Conservation (phyloP, 1,140 invertebrate species). For the Papilio polyxenes region DNA sequence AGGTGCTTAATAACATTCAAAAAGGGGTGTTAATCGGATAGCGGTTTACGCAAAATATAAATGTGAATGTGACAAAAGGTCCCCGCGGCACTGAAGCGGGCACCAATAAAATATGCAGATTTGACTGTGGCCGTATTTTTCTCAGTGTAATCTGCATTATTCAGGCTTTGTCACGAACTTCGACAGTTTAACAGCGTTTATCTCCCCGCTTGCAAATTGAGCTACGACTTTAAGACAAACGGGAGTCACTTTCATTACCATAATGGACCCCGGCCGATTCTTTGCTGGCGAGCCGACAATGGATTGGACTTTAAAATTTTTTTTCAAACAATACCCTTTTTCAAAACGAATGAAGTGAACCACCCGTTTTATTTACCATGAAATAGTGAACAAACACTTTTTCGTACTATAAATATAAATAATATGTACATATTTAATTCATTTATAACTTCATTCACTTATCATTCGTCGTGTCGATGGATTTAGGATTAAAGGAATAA, state of each 20-base stretch:
- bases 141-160: conserved; percentile 80
- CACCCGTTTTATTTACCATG: background rate
- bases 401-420: background rate
- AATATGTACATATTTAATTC: background rate
- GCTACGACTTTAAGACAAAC: conserved; percentile 81
- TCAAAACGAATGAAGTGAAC: background rate
- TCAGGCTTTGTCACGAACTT: conserved; percentile 80
- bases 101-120: conserved; percentile 80
- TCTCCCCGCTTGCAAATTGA: conserved; percentile 80
- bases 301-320: conserved; percentile 56
- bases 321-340: conserved; percentile 16
- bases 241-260: conserved; percentile 79
- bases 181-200: conserved; percentile 81
- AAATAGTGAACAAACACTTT: background rate
- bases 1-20: conserved; percentile 21
- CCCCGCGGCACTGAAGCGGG: conserved; percentile 53
- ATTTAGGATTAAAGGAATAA: background rate
- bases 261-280: conserved; percentile 78
- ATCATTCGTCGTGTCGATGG: background rate
- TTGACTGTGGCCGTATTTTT: conserved; percentile 79
- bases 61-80: conserved; percentile 62
- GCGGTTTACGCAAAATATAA: conserved; percentile 49
- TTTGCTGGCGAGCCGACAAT: conserved; percentile 72
- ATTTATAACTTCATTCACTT: background rate
- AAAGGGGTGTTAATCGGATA: conserved; percentile 44